Conservation (phyloP, 2,797 vertebrate species). For the Eulemur coronatus region DNA sequence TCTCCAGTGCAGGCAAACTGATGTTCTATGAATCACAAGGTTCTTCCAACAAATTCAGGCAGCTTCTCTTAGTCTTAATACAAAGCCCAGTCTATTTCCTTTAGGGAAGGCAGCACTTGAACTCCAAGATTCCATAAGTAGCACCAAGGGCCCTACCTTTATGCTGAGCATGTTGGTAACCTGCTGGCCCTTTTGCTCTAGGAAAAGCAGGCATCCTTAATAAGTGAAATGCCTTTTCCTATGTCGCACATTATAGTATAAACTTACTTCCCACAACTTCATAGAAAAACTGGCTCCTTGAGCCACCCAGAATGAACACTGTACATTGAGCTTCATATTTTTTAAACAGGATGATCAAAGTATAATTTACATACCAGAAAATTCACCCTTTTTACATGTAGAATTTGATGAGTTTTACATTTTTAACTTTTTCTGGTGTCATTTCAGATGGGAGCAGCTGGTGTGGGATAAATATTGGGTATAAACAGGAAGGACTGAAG, state of each 20-base stretch:
- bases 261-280: neutral
- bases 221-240: neutral
- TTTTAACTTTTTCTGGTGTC: conserved; percentile 48
- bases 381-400: neutral
- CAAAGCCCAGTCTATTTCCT: conserved; percentile 2
- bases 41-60: neutral
- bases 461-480: conserved; percentile 71
- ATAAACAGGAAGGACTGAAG: conserved; percentile 71
- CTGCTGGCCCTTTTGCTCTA: neutral
- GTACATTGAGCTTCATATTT: neutral
- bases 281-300: neutral
- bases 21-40: neutral
- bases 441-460: conserved; percentile 88
- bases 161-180: neutral
- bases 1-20: neutral
- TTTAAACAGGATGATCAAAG: neutral
- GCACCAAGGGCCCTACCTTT: neutral
- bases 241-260: neutral
- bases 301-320: neutral
- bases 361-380: neutral
- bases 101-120: conserved; percentile 14
- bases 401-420: neutral
- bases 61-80: conserved; percentile 9
- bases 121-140: neutral
- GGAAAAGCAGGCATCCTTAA: neutral